Evolutionary conservation across 1,140 invertebrate species (phyloP), one percentile per base, ranked within the genome.

Genomic region (Himalopsyche phryganea): DNA sequence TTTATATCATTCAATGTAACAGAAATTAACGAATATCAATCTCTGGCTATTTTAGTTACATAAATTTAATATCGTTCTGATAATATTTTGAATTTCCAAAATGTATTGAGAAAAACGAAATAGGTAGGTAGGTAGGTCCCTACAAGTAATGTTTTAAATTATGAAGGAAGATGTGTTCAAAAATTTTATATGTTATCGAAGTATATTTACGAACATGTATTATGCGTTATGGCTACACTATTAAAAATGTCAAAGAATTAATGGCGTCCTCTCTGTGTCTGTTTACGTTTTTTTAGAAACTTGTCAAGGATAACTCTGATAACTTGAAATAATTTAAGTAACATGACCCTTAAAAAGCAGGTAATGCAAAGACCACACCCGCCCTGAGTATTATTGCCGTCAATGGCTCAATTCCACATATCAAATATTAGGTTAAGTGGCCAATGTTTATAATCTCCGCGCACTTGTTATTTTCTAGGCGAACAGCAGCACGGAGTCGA

Each of bases 401-500:
- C 47, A 45, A 38, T 20, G 14, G 19, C 9, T n/a, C 45, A 11
- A 38, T 56, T 38, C 28, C 19, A 40, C 20, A 56, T 48, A 35
- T 47, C 45, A 32, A 56, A 56, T 57, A 41, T 48, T 50, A 61
- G 60, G 56, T 58, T 63, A 63, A 62, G 49, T 56, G 46, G 50
- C 32, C 53, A 54, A 49, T 57, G 60, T 61, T 61, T 61, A 61
- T 61, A 47, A 55, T 44, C 46, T 42, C 15, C 42, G 33, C 42
- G 38, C 47, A 33, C 40, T 53, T 53, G 18, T 61, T 13, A 41
- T 57, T 50, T 74, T 72, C 18, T 63, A 78, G 76, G 70, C 72
- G 6, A 80, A 79, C 17, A 84, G 80, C 20, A 84, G 81, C 63
- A 82, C 82, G 11, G 83, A 83, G 66, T 83, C 82, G 33, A 83